phyloP scores from a whole-genome alignment of 2,113 vertebrate species.

The Leuciscus idus region DNA sequence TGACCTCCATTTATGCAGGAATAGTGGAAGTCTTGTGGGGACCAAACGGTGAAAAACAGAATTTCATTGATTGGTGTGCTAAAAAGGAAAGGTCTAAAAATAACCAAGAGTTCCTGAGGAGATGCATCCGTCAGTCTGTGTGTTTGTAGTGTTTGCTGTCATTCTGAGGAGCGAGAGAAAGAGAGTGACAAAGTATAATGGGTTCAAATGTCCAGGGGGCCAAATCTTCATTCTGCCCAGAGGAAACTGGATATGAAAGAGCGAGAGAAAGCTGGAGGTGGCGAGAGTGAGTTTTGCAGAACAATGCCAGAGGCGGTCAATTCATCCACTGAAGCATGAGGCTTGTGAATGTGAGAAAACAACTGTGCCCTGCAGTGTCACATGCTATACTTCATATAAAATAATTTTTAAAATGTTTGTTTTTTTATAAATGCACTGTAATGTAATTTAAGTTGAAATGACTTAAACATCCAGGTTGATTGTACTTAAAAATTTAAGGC shows the following conservation, averaged over 20 bases:
- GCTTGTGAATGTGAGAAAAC: constrained; percentile 9
- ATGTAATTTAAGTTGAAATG: too few species aligned
- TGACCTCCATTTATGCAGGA: constrained; percentile 25
- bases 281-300: constrained; percentile 15
- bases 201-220: constrained; percentile 35
- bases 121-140: constrained; percentile 25
- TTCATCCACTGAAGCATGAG: constrained; percentile 23
- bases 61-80: constrained; percentile 33
- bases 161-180: constrained; percentile 16
- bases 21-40: constrained; percentile 36
- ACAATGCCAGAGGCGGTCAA: constrained; percentile 5
- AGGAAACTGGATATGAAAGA: constrained; percentile 15
- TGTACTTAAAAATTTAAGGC: too few species aligned
- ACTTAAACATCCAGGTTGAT: too few species aligned
- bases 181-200: constrained; percentile 23
- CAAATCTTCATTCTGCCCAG: neutral
- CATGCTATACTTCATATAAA: neutral
- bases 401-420: neutral
- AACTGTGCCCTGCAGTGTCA: constrained; percentile 13
- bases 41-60: constrained; percentile 31
- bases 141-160: constrained; percentile 28
- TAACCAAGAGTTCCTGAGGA: constrained; percentile 14
- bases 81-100: constrained; percentile 33
- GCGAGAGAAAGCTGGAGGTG: neutral
- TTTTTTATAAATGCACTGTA: too few species aligned